Evolutionary conservation across 1,140 invertebrate species (phyloP).

Genomic region (Brachionus rotundiformis): DNA sequence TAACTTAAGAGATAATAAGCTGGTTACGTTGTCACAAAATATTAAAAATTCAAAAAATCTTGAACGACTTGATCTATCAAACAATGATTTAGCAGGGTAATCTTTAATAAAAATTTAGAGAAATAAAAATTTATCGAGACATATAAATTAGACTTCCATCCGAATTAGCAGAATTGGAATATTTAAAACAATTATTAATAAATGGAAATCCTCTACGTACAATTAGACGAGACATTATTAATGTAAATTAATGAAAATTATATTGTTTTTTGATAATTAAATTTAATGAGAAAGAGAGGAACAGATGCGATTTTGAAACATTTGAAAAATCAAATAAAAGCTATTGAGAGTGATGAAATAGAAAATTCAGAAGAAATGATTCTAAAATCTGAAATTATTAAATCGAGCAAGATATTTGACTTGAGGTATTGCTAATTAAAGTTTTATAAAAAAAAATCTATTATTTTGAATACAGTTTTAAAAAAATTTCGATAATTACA

Average conservation of each 20-base stretch:
- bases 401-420: conserved; percentile 47
- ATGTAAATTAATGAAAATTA: conserved; percentile 55
- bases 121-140: conserved; percentile 5
- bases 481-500: conserved; percentile 17
- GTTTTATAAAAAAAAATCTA: conserved; percentile 54
- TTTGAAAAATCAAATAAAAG: conserved; percentile 69
- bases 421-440: conserved; percentile 6
- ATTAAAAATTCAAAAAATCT: conserved; percentile 74
- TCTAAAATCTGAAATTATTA: conserved; percentile 49
- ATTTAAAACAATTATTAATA: conserved; percentile 77
- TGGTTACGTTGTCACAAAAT: conserved; percentile 74
- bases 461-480: conserved; percentile 54
- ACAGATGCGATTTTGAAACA: conserved; percentile 78
- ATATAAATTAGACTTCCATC: conserved; percentile 72
- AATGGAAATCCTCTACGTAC: conserved; percentile 81
- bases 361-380: conserved; percentile 51
- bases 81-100: conserved; percentile 76
- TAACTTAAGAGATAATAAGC: conserved; percentile 71
- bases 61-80: conserved; percentile 78
- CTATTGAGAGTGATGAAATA: conserved; percentile 49
- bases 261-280: not conserved
- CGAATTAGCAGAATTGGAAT: conserved; percentile 73
- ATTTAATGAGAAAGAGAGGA: conserved; percentile 68
- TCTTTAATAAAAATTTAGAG: conserved; percentile 53
- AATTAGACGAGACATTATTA: conserved; percentile 75